Base-by-base conservation (phyloP, 2,797 vertebrate species). In the Onychomys torridus region DNA sequence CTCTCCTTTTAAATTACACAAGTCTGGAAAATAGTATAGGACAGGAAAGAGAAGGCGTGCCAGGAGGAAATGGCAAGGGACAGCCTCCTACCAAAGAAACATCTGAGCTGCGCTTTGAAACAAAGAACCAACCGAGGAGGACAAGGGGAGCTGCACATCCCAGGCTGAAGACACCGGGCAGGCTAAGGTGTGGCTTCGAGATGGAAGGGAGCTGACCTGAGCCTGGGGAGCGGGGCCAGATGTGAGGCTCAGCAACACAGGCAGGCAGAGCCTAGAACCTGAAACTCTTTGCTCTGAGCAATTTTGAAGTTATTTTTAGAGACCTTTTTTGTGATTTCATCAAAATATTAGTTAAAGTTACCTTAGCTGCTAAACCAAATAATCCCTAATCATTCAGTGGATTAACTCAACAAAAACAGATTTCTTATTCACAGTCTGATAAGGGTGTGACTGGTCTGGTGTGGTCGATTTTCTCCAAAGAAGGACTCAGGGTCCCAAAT, bases 301-400 rank as follows among this genome's bases (percentile, higher is more conserved):
- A 81, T 76, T 65, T 57, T 32, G 16, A 88, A 81, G 82, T 90
- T 84, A 69, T 93, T 83, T 93, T 86, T 77, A 85, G n/a, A 55
- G 57, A 63, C 32, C 73, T 37, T n/a, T 90, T 76, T n/a, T n/a
- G 34, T 89, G 82, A 89, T 84, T 52, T 81, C 85, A 90, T 87
- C 12, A 76, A 92, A 93, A 79, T 57, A 75, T 93, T 90, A 57
- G 32, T 46, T 87, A 91, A 89, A 79, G 29, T 75, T 81, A 59
- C 13, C 52, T 12, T 32, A 82, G n/a, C 46, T 87, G 11, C 82
- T 92, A 52, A 96, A 55, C 46, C 69, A 92, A 93, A 95, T 63
- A 93, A 92, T 75, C 8, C 61, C 46, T 61, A 84, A 75, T 46
- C 19, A 32, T 87, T 87, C 29, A 75, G 11, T 32, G 81, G 63